A percentile compares a stretch with the other conserved stretches of the same genome.
These are phyloP conservation scores for Dasypus novemcinctus DNA, from an alignment of 2,113 vertebrate genomes.

Conservation along the genomic window DNA sequence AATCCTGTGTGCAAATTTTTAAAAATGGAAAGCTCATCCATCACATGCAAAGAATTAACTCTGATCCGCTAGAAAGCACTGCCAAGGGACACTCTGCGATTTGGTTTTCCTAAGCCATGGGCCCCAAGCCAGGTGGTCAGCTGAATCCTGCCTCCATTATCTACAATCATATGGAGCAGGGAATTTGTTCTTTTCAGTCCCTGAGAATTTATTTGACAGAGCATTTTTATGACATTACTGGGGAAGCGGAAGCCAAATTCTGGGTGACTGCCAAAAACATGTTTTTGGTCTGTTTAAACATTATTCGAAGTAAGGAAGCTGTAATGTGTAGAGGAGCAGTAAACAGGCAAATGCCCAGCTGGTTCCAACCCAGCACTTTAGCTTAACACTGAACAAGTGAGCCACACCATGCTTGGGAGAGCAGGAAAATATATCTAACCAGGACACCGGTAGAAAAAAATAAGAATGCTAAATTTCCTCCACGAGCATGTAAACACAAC, in stretches of 20 bases:
- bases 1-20: conserved; percentile 21
- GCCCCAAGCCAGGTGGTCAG: conserved; percentile 1
- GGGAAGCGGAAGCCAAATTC: conserved; percentile 53
- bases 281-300: conserved; percentile 41
- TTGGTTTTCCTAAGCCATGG: neutral
- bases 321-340: conserved; percentile 37
- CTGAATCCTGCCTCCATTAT: conserved; percentile 52
- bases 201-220: conserved; percentile 52
- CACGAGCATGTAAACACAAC: neutral
- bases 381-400: neutral
- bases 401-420: neutral
- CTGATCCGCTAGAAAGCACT: neutral
- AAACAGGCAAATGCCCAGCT: conserved; percentile 39
- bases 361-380: neutral
- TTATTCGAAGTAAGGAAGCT: conserved; percentile 44
- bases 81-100: neutral
- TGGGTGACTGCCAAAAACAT: conserved; percentile 1
- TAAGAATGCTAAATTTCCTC: neutral
- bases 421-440: neutral
- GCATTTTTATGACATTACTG: conserved; percentile 38
- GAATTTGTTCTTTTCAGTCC: conserved; percentile 50
- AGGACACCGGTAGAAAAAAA: neutral
- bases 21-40: conserved; percentile 17
- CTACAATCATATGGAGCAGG: conserved; percentile 40
- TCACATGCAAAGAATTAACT: conserved; percentile 33